Evolutionary conservation across 2,888 invertebrate genomes (phyloP).

Genomic region (Dasypolia templi): DNA sequence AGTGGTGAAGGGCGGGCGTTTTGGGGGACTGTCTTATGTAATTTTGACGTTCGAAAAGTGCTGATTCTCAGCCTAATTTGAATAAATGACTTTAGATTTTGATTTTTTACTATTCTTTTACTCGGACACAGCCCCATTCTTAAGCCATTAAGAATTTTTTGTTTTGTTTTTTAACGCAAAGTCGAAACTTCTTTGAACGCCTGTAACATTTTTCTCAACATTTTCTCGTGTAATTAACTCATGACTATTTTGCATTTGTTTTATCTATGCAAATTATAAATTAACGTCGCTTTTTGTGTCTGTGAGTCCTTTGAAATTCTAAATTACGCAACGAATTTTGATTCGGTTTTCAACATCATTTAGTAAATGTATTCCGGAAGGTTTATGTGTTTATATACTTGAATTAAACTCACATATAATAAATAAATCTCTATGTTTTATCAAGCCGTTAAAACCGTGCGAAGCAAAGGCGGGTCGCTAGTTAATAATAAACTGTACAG

Average conservation of each 20-base stretch:
- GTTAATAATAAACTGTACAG: constrained; percentile 21
- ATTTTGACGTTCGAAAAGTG: no score
- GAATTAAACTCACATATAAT: not conserved
- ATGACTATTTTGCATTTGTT: constrained; percentile 6
- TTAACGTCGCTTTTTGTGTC: not conserved
- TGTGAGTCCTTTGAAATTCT: no score
- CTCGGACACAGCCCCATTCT: not conserved
- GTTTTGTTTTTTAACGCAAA: constrained; percentile 32
- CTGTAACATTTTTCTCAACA: constrained; percentile 15
- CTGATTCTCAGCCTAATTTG: no score
- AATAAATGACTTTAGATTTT: no score
- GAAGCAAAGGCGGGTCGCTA: not conserved
- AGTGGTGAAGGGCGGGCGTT: no score
- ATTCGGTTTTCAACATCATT: not conserved
- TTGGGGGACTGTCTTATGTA: no score
- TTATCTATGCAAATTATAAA: not conserved
- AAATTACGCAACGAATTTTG: not conserved
- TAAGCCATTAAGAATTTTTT: constrained; percentile 27
- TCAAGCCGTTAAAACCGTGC: not conserved
- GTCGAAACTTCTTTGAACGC: constrained; percentile 3
- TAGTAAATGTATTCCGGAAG: not conserved
- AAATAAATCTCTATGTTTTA: not conserved
- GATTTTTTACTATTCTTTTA: constrained; percentile 18
- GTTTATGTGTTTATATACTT: not conserved
- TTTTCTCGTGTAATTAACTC: constrained; percentile 19